Evolutionary conservation across 2,888 invertebrate genomes (phyloP), one percentile per base, ranked within the genome.

Genomic region (Melinaea marsaeus): DNA sequence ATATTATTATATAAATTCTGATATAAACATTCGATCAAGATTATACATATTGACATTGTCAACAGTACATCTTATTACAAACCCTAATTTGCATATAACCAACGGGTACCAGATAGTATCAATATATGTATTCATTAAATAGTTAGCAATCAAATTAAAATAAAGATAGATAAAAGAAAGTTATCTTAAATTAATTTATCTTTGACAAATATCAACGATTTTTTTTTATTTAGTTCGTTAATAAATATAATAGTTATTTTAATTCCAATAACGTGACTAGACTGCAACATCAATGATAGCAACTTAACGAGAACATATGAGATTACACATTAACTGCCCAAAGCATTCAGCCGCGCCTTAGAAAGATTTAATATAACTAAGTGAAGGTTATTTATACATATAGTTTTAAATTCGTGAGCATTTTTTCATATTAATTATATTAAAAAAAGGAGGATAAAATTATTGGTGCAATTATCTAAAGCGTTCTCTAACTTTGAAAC

Each of bases 31-130:
- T 68, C 61, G 64, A 59, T 66, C 61, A 62, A 46, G 46, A 64
- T 34, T 61, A 57, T 60, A 57, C 63, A 79, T 79, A 81, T 63
- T 62, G 62, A 69, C 72, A 69, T 80, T 22, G 80, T 9, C 3
- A 42, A 9, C 42, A 42, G 11, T 9, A 42, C 42, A 9, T 42
- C 42, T 5, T 37, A 75, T 71, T 75, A 77, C 74, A 76, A 82
- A 80, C 76, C 77, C 35, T 57, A 47, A 56, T 47, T 56, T 58
- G 58, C 60, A 57, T 57, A 48, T n/a, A 59, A 47, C 45, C 11
- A 59, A 58, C 60, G 13, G 45, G 62, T 62, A 55, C 13, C n/a
- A 48, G 37, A 55, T 55, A 61, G 62, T 48, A 64, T 62, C 62
- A 47, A 58, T 62, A 35, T 35, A 34, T 54, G 13, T 42, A 55